phyloP scores from a whole-genome alignment of 1,140 invertebrate species.

The Hirudo medicinalis region DNA sequence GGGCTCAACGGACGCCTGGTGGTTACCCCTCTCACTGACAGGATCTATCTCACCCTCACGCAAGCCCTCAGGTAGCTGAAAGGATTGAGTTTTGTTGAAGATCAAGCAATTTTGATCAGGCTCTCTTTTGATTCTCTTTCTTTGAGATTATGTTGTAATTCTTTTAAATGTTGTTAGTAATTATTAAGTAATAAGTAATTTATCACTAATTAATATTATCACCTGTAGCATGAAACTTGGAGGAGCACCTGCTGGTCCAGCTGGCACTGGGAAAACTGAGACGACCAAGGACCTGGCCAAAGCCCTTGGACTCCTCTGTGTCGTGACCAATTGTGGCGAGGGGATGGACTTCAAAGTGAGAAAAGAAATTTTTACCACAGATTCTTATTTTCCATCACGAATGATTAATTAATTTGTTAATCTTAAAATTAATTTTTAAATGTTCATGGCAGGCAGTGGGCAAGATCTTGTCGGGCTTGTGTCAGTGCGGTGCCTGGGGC shows the following conservation, averaged over 20 bases:
- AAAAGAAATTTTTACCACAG: neutral
- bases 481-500: constrained; percentile 57
- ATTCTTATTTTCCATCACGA: no score
- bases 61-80: constrained; percentile 35
- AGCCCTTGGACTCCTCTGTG: constrained; percentile 66
- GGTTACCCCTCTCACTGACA: constrained; percentile 74
- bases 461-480: constrained; percentile 62
- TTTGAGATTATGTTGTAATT: neutral
- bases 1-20: constrained; percentile 75
- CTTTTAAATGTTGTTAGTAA: constrained; percentile 5
- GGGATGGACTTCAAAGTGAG: constrained; percentile 65
- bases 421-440: neutral
- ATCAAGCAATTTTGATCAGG: neutral
- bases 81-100: neutral
- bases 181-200: constrained; percentile 49
- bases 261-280: constrained; percentile 74
- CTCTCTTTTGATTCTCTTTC: neutral
- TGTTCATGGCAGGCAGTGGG: constrained; percentile 52
- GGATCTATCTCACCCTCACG: constrained; percentile 78
- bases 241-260: constrained; percentile 58
- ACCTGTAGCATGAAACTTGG: constrained; percentile 62
- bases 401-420: neutral
- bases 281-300: constrained; percentile 79
- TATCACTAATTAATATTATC: no score
- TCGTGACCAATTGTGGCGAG: constrained; percentile 82